Conservation (phyloP, 2,888 invertebrate genomes). For the Lobophora halterata region DNA sequence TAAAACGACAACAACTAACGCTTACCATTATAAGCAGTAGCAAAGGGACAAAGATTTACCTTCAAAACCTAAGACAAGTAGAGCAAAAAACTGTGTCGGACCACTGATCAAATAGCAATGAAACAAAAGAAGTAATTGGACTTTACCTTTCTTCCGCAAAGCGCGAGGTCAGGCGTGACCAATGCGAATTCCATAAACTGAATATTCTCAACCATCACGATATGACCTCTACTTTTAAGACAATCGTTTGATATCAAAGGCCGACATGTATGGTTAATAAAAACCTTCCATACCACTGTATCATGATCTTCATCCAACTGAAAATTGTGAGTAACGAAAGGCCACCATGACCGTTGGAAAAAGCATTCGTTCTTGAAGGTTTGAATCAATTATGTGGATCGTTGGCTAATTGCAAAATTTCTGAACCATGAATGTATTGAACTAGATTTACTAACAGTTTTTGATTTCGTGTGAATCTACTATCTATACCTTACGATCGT, state of each 20-base stretch:
- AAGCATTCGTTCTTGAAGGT: slow-evolving; percentile 31
- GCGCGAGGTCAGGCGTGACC: slow-evolving; percentile 72
- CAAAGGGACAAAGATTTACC: slow-evolving; percentile 6
- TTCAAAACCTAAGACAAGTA: slow-evolving; percentile 39
- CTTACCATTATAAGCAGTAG: no score
- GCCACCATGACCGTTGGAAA: slow-evolving; percentile 32
- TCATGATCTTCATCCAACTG: slow-evolving; percentile 5
- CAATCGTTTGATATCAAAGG: slow-evolving; percentile 1
- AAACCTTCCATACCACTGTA: slow-evolving; percentile 4
- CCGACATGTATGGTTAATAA: slow-evolving; percentile 8
- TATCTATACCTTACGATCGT: no score
- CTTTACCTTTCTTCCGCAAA: slow-evolving; percentile 70
- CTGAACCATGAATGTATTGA: slow-evolving; percentile 1
- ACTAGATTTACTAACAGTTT: background rate
- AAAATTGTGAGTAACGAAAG: slow-evolving; percentile 27
- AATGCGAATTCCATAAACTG: slow-evolving; percentile 58
- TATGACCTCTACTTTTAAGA: slow-evolving; percentile 32
- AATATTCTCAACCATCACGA: slow-evolving; percentile 45
- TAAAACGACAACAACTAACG: no score
- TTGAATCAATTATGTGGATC: slow-evolving; percentile 34
- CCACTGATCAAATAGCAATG: slow-evolving; percentile 49
- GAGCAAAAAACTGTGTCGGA: slow-evolving; percentile 52
- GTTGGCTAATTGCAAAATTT: slow-evolving; percentile 8
- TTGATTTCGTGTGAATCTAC: slow-evolving; percentile 1
- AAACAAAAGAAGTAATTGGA: slow-evolving; percentile 67